A percentile compares a stretch with the other conserved stretches of the same genome.
Evolutionary conservation across 1,140 invertebrate genomes (phyloP).

Genomic region (Chionoecetes opilio): DNA sequence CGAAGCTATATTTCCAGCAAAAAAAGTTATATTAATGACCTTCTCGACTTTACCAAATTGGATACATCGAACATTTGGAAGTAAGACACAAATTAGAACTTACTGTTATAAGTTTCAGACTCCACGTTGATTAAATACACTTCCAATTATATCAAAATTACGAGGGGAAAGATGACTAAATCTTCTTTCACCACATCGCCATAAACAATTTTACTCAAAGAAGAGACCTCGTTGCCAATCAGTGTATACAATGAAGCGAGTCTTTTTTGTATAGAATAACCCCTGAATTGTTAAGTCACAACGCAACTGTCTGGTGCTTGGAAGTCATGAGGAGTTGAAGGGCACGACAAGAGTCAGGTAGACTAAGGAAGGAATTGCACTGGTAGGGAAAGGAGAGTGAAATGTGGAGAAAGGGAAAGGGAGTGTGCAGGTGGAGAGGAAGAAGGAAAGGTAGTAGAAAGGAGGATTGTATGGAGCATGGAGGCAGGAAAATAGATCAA

Average conservation of each 20-base stretch:
- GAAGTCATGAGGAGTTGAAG: neutral
- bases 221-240: neutral
- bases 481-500: neutral
- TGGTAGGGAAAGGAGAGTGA: neutral
- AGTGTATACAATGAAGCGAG: neutral
- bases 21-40: slow-evolving; percentile 37
- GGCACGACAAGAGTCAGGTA: neutral
- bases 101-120: neutral
- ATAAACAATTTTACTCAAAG: neutral
- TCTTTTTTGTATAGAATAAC: neutral
- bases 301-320: neutral
- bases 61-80: slow-evolving; percentile 12
- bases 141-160: slow-evolving; percentile 57
- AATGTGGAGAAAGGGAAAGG: neutral
- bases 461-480: neutral
- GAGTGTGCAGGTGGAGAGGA: neutral
- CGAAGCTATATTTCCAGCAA: neutral
- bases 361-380: neutral
- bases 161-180: neutral
- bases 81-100: slow-evolving; percentile 34
- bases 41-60: neutral
- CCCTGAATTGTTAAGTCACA: neutral
- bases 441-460: no score
- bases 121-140: slow-evolving; percentile 37
- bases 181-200: neutral